phyloP scores from a whole-genome alignment of 2,797 vertebrate genomes.

The Hyperoplus immaculatus region DNA sequence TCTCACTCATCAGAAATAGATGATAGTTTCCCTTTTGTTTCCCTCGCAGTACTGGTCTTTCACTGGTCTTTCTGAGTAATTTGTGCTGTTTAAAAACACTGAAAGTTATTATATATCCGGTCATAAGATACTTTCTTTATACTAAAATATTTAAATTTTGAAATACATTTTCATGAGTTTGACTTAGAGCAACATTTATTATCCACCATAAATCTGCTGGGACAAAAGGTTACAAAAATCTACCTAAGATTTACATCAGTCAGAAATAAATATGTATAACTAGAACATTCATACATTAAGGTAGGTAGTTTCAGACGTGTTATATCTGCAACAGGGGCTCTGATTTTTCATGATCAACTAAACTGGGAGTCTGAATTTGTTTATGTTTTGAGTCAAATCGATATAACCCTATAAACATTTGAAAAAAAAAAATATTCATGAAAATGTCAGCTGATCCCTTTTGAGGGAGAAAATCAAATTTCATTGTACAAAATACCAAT shows the following conservation, averaged over 20 bases:
- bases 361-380: background rate
- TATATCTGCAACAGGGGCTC: background rate
- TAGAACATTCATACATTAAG: background rate
- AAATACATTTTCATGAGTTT: background rate
- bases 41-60: background rate
- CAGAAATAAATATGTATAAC: background rate
- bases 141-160: background rate
- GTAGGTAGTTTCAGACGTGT: background rate
- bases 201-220: background rate
- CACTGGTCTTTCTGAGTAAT: background rate
- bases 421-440: background rate
- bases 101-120: background rate
- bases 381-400: background rate
- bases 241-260: background rate
- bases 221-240: background rate
- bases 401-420: background rate
- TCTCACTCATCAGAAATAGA: background rate
- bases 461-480: too few relatives aligned
- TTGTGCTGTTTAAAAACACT: background rate
- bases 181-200: background rate
- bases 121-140: background rate
- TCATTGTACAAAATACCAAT: too few relatives aligned
- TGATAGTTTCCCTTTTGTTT: slow-evolving; percentile 26
- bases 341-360: slow-evolving; percentile 1
- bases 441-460: too few relatives aligned